A percentile compares a stretch with the other conserved stretches of the same genome.
These are phyloP conservation scores for Liparis tanakae DNA, from an alignment of 2,797 vertebrate species.

Conservation along the genomic window DNA sequence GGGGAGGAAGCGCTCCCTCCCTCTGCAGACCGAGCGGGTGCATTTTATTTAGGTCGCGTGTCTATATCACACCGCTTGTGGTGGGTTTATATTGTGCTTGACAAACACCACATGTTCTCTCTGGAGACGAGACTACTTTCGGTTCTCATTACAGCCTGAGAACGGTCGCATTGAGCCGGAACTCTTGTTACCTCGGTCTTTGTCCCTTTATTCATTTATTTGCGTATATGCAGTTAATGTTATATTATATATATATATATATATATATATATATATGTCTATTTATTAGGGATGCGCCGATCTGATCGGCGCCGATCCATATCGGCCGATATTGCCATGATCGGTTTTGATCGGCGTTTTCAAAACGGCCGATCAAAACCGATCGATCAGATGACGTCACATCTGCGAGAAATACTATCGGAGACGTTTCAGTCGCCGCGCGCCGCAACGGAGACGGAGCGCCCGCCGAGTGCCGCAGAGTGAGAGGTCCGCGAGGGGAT, in stretches of 20 bases:
- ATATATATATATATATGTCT: not conserved
- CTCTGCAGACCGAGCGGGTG: not conserved
- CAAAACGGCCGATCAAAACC: no score
- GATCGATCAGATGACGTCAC: no score
- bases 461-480: no score
- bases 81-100: not conserved
- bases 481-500: no score
- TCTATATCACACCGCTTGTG: not conserved
- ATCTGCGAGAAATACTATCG: no score
- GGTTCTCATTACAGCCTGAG: constrained; percentile 7
- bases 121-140: not conserved
- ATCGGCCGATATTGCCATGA: no score
- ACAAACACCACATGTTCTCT: not conserved
- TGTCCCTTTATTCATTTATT: not conserved
- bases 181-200: not conserved
- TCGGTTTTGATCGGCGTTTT: no score
- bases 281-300: no score
- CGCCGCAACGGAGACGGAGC: no score
- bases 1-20: not conserved
- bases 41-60: not conserved
- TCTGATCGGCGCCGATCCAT: no score
- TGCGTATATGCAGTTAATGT: not conserved
- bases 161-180: not conserved
- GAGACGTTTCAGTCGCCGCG: no score
- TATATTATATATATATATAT: not conserved